phyloP scores from a whole-genome alignment of 2,113 vertebrate species.

The Equus quagga region DNA sequence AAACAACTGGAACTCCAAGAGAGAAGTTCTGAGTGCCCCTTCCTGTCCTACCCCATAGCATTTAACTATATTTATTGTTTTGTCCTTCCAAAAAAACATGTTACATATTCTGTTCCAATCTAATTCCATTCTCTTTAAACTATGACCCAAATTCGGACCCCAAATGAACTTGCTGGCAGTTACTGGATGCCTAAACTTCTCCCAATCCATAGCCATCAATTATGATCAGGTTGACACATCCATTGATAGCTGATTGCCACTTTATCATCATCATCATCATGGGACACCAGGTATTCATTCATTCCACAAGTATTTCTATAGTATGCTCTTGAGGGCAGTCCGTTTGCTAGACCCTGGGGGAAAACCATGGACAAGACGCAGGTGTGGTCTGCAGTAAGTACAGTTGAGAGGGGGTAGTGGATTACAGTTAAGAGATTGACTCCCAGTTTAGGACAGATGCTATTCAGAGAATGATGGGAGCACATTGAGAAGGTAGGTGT shows the following conservation, averaged over 20 bases:
- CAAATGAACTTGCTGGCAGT: not conserved
- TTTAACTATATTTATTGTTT: not conserved
- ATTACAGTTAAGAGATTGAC: not conserved
- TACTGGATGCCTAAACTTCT: not conserved
- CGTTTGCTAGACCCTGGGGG: not conserved
- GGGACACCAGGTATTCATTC: not conserved
- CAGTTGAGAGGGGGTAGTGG: not conserved
- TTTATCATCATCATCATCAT: not conserved
- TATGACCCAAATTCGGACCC: not conserved
- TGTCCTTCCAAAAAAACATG: not conserved
- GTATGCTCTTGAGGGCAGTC: not conserved
- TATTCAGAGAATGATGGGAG: not conserved
- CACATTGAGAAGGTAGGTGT: not conserved
- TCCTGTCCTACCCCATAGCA: not conserved
- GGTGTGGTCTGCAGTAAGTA: not conserved
- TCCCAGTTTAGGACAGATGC: not conserved
- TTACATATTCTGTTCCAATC: not conserved
- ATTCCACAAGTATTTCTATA: not conserved
- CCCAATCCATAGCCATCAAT: not conserved
- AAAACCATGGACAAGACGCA: not conserved
- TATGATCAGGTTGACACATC: not conserved
- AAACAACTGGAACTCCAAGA: not conserved
- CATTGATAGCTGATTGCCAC: not conserved
- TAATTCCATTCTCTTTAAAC: not conserved
- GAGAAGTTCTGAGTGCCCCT: not conserved